Evolutionary conservation across 2,113 vertebrate genomes (phyloP).

Genomic region (Henicopernis longicauda): DNA sequence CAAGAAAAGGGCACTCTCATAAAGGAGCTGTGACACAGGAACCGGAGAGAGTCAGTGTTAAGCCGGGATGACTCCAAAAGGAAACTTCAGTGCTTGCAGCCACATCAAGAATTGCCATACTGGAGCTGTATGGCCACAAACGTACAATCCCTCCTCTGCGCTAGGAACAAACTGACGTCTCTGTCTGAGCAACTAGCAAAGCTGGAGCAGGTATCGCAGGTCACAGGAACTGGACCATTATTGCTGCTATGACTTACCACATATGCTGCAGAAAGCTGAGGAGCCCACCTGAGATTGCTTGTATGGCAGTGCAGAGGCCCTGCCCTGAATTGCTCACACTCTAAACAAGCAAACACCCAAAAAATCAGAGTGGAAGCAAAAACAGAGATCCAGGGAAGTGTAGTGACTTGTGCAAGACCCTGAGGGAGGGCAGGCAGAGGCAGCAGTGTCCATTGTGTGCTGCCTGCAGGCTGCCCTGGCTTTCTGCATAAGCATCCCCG

Average conservation of each 20-base stretch:
- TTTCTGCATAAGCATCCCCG: not conserved
- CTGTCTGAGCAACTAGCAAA: not conserved
- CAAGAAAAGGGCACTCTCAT: not conserved
- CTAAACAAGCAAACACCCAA: not conserved
- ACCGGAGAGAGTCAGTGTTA: not conserved
- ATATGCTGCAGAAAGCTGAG: not conserved
- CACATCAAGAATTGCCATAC: not conserved
- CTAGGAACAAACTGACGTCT: fast-evolving
- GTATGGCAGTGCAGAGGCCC: fast-evolving
- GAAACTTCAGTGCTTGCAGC: not conserved
- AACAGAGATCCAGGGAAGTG: not conserved
- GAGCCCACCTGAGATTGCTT: not conserved
- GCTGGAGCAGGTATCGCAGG: not conserved
- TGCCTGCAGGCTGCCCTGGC: not conserved
- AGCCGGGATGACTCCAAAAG: not conserved
- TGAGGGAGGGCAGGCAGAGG: not conserved
- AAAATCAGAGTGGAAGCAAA: not conserved
- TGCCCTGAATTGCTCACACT: not conserved
- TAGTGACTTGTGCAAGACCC: not conserved
- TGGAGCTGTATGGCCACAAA: not conserved
- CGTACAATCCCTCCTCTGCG: not conserved
- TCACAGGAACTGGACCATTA: not conserved
- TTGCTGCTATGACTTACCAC: not conserved
- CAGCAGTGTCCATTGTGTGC: not conserved
- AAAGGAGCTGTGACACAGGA: not conserved